Conservation (phyloP, 2,797 vertebrate species). For the Oryzias sinensis region DNA sequence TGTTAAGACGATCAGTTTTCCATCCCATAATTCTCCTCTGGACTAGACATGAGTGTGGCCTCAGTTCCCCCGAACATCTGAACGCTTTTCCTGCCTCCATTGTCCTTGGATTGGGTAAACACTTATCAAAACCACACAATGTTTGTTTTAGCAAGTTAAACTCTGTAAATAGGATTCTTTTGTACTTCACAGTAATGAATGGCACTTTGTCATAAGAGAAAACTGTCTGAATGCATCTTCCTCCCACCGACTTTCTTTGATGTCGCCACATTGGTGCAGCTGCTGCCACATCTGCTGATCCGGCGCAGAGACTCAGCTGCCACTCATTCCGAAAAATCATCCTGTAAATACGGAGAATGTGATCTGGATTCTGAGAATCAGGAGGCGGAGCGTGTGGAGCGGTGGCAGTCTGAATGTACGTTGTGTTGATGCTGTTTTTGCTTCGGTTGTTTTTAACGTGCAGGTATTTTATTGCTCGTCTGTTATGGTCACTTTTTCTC, state of each 20-base stretch:
- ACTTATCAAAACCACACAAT: constrained; percentile 63
- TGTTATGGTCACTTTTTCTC: constrained; percentile 79
- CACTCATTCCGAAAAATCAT: too few species aligned
- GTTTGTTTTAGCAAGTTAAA: constrained; percentile 78
- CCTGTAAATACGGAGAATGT: too few species aligned
- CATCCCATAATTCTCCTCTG: not conserved
- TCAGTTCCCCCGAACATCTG: constrained; percentile 17
- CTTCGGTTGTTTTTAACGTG: constrained; percentile 74
- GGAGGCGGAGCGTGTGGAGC: constrained; percentile 11
- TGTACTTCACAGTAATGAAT: constrained; percentile 75
- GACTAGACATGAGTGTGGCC: constrained; percentile 49
- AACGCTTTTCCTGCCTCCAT: constrained; percentile 40
- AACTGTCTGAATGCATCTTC: constrained; percentile 73
- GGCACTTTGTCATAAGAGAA: constrained; percentile 82
- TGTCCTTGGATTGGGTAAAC: constrained; percentile 39
- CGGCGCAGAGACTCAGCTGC: constrained; percentile 37
- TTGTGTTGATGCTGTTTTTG: constrained; percentile 80
- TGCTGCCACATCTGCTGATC: constrained; percentile 23
- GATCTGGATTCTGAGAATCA: too few species aligned
- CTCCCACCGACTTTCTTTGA: constrained; percentile 57
- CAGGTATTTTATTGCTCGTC: constrained; percentile 77
- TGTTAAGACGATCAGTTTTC: too few species aligned
- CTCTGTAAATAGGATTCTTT: constrained; percentile 78
- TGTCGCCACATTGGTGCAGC: constrained; percentile 45
- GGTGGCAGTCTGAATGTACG: constrained; percentile 84